A percentile compares a stretch with the other conserved stretches of the same genome.
phyloP scores from a whole-genome alignment of 2,113 vertebrate species.

The Osmerus eperlanus region DNA sequence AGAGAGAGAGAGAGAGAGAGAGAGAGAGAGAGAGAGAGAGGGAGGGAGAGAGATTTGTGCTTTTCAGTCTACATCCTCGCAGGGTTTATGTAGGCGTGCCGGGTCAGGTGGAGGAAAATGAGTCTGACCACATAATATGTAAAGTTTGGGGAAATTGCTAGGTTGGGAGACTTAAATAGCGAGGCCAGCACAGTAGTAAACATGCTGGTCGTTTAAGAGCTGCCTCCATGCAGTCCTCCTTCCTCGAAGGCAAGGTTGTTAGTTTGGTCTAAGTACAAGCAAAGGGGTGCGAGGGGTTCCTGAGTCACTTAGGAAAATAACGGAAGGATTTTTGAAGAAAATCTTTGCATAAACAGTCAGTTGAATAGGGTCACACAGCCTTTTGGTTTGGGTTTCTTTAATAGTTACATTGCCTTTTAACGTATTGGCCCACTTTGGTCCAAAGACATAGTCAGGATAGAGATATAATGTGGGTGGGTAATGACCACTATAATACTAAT shows the following conservation, averaged over 20 bases:
- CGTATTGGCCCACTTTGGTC: not conserved
- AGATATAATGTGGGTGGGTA: not conserved
- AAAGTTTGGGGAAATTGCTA: constrained; percentile 65
- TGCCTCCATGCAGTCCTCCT: constrained; percentile 41
- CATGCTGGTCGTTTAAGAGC: constrained; percentile 46
- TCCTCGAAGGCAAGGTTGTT: constrained; percentile 39
- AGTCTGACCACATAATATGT: constrained; percentile 65
- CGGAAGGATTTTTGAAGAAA: constrained; percentile 8
- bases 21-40: not conserved
- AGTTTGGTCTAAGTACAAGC: constrained; percentile 28
- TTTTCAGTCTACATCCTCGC: not conserved
- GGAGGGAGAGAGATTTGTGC: not conserved
- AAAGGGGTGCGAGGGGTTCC: constrained; percentile 21
- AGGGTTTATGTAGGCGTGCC: constrained; percentile 46
- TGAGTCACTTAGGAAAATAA: constrained; percentile 7
- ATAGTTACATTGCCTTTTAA: not conserved
- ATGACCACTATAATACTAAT: not conserved
- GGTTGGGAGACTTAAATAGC: constrained; percentile 68
- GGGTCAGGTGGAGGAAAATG: constrained; percentile 65
- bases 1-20: not conserved
- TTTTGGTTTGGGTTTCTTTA: not conserved
- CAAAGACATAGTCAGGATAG: not conserved
- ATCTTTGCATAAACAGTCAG: not conserved
- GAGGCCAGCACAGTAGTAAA: constrained; percentile 58
- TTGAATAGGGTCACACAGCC: not conserved